Percentiles rank a stretch among this genome's conserved stretches.
Evolutionary conservation across 92 coral and sea anemone species (phyloP).

Genomic region (Palythoa grandis): DNA sequence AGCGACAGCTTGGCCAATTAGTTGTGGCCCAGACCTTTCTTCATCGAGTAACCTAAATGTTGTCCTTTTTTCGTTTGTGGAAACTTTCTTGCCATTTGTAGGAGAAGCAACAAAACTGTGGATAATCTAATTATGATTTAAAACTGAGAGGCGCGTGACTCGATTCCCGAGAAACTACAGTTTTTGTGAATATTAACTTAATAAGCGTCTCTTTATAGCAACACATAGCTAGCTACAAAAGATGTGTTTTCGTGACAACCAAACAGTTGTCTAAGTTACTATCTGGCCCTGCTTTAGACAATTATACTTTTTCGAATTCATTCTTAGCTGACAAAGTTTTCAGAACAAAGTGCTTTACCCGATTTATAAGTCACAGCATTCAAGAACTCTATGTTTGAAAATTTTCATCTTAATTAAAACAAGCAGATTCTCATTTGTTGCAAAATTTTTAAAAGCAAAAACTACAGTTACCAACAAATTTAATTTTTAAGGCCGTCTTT

Average conservation of each 20-base stretch:
- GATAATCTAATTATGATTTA: background rate
- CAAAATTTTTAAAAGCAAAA: background rate
- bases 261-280: too few species aligned
- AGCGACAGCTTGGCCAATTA: too few species aligned
- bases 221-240: background rate
- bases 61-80: background rate
- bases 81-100: constrained; percentile 3
- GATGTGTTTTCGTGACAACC: too few species aligned
- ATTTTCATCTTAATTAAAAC: background rate
- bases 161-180: too few species aligned
- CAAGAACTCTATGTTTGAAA: background rate
- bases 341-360: background rate
- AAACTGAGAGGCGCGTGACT: background rate
- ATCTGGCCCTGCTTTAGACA: too few species aligned
- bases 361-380: background rate
- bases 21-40: too few species aligned
- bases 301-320: too few species aligned
- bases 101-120: background rate
- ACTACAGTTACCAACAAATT: background rate
- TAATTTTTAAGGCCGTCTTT: background rate
- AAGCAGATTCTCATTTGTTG: background rate
- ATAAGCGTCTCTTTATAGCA: background rate
- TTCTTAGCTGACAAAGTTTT: background rate
- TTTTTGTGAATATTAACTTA: background rate
- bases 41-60: too few species aligned